Percentiles rank a stretch among this genome's conserved stretches.
Conservation (phyloP, 2,888 invertebrate species). For the Macrosoma leucophasiata region DNA sequence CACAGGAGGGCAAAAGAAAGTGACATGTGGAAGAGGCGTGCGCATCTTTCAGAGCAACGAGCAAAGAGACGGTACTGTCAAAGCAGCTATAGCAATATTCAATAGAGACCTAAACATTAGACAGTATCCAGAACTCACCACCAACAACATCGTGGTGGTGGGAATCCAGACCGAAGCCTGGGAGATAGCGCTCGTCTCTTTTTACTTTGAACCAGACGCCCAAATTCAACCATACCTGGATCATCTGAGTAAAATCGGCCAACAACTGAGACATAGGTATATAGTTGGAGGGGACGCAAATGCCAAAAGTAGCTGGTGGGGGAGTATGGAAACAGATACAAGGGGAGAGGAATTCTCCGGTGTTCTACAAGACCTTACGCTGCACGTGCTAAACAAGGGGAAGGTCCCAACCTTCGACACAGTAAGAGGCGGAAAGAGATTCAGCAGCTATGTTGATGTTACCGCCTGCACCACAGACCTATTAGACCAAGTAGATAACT, state of each 20-base stretch:
- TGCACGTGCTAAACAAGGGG: constrained; percentile 10
- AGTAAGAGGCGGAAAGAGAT: constrained; percentile 8
- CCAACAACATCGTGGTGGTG: constrained; percentile 15
- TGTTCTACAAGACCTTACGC: neutral
- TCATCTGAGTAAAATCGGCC: too few relatives aligned
- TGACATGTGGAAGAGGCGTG: too few relatives aligned
- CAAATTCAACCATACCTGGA: too few relatives aligned
- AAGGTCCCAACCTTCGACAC: constrained; percentile 14
- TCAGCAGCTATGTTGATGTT: constrained; percentile 18
- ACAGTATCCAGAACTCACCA: constrained; percentile 13
- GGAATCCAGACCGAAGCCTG: constrained; percentile 8
- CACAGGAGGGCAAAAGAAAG: neutral
- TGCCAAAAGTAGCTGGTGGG: constrained; percentile 25
- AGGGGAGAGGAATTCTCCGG: constrained; percentile 18
- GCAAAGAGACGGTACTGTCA: constrained; percentile 4
- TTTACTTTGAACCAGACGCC: constrained; percentile 23
- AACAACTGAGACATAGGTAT: too few relatives aligned
- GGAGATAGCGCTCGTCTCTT: constrained; percentile 13
- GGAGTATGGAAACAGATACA: constrained; percentile 9
- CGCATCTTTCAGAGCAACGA: constrained; percentile 3
- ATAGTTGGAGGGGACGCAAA: constrained; percentile 21
- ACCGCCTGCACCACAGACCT: constrained; percentile 10
- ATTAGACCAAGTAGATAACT: constrained; percentile 4
- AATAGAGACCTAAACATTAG: constrained; percentile 6
- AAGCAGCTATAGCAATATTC: constrained; percentile 16